Evolutionary conservation across 1,140 invertebrate species (phyloP).

Genomic region (Calosoma granatense): DNA sequence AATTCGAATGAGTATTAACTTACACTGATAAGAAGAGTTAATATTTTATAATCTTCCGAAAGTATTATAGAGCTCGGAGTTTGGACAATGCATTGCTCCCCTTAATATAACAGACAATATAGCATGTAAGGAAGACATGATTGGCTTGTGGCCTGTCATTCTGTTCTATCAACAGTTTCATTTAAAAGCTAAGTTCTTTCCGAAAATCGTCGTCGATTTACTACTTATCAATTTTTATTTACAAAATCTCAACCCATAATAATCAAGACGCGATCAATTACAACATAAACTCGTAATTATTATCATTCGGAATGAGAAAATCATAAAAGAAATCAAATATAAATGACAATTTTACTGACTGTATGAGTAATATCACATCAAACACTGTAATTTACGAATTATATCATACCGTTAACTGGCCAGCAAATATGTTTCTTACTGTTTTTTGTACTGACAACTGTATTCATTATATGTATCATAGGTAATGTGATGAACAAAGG

Average conservation of each 20-base stretch:
- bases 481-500: no score
- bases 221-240: slow-evolving; percentile 4
- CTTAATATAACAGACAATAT: slow-evolving; percentile 9
- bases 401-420: no score
- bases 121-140: slow-evolving; percentile 7
- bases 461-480: no score
- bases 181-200: not conserved
- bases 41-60: not conserved
- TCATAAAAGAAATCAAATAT: not conserved
- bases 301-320: no score
- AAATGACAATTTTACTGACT: no score
- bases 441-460: no score
- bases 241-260: not conserved
- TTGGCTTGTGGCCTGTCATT: slow-evolving; percentile 3
- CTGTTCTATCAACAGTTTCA: slow-evolving; percentile 6
- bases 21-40: slow-evolving; percentile 6
- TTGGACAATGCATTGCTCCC: slow-evolving; percentile 8
- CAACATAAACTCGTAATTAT: no score
- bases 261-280: no score
- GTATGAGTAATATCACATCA: not conserved
- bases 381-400: not conserved
- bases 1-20: slow-evolving; percentile 7
- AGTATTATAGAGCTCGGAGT: slow-evolving; percentile 7
- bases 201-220: not conserved
- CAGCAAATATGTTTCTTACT: no score